Evolutionary conservation across 2,888 invertebrate species (phyloP).

Genomic region (Horisme vitalbata): DNA sequence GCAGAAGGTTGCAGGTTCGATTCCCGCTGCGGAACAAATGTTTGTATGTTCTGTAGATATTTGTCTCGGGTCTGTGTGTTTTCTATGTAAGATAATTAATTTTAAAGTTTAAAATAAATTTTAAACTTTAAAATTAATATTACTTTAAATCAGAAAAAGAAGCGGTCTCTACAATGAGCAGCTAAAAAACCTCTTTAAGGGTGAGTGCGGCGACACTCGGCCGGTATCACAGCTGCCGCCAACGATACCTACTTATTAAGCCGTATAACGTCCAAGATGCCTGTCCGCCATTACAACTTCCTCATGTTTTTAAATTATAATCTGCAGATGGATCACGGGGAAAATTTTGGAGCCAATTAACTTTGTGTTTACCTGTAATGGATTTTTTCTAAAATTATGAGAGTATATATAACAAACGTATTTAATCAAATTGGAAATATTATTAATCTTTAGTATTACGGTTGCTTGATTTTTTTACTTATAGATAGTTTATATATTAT

Average conservation of each 20-base stretch:
- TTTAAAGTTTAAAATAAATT: too few species aligned
- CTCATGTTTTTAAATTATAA: slow-evolving; percentile 77
- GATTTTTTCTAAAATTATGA: slow-evolving; percentile 19
- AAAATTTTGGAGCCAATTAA: slow-evolving; percentile 53
- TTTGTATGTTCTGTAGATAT: too few species aligned
- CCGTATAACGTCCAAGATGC: slow-evolving; percentile 61
- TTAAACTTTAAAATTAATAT: too few species aligned
- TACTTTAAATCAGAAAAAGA: slow-evolving; percentile 18
- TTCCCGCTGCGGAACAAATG: too few species aligned
- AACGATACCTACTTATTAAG: slow-evolving; percentile 80
- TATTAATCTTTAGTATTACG: too few species aligned
- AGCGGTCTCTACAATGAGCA: slow-evolving; percentile 45
- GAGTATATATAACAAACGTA: slow-evolving; percentile 30
- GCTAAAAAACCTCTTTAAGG: slow-evolving; percentile 61
- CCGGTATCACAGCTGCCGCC: slow-evolving; percentile 80
- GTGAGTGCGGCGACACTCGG: slow-evolving; percentile 77
- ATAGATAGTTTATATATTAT: too few species aligned
- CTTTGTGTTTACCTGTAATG: slow-evolving; percentile 37
- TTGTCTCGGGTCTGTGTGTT: too few species aligned
- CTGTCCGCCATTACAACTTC: slow-evolving; percentile 61
- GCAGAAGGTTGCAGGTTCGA: too few species aligned
- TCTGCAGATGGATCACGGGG: slow-evolving; percentile 59
- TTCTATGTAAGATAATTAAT: too few species aligned
- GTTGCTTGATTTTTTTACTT: too few species aligned
- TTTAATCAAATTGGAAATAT: too few species aligned